Conservation (phyloP, 2,888 invertebrate species). For the Rhabditoides inermis region DNA sequence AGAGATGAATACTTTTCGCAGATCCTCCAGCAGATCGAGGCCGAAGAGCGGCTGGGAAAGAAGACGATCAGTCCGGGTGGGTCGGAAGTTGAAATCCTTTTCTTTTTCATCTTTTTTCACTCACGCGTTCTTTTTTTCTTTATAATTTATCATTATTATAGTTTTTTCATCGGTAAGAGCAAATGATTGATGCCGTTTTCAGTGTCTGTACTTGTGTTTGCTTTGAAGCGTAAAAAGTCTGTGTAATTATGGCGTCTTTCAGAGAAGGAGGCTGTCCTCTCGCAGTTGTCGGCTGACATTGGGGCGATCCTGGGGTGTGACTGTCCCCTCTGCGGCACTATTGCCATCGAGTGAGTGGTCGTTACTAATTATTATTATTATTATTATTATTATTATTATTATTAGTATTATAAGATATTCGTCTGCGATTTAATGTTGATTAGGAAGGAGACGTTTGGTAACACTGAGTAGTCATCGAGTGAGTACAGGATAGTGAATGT, state of each 20-base stretch:
- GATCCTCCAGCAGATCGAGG: constrained; percentile 14
- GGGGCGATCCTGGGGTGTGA: constrained; percentile 27
- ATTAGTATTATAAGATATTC: background rate
- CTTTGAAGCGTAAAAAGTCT: no score
- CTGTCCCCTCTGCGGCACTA: constrained; percentile 42
- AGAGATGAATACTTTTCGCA: background rate
- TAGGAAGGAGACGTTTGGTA: no score
- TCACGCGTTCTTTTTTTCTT: background rate
- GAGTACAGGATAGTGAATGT: no score
- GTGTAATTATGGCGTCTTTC: background rate
- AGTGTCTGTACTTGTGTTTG: no score
- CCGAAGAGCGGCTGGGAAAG: constrained; percentile 13
- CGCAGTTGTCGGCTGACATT: constrained; percentile 16
- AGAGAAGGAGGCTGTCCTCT: constrained; percentile 15
- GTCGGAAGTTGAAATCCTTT: background rate
- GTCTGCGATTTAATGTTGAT: background rate
- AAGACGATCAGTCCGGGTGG: background rate
- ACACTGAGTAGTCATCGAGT: no score
- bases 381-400: background rate
- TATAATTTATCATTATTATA: background rate
- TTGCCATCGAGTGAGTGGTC: constrained; percentile 29
- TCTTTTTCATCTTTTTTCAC: background rate
- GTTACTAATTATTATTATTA: no score
- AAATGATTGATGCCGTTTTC: no score
- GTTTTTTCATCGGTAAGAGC: no score